Evolutionary conservation across 2,113 vertebrate species (phyloP).

Genomic region (Pongo abelii): DNA sequence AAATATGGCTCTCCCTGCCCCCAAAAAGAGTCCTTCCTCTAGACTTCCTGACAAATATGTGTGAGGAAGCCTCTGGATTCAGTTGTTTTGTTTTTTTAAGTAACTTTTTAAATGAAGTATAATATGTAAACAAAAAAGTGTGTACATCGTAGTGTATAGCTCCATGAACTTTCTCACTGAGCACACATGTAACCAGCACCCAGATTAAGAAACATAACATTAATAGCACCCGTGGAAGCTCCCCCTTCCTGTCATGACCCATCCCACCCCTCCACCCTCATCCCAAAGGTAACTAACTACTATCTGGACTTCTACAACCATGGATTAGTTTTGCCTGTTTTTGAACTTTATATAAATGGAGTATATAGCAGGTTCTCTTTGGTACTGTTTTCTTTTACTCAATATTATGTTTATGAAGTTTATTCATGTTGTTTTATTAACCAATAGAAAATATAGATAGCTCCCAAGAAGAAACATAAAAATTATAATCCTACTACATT

Average conservation of each 20-base stretch:
- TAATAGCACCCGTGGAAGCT: background rate
- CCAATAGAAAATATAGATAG: constrained; percentile 4
- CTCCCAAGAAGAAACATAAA: constrained; percentile 33
- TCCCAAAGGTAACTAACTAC: background rate
- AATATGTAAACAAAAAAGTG: background rate
- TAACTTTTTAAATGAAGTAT: background rate
- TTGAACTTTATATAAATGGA: constrained; percentile 7
- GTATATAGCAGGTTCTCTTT: background rate
- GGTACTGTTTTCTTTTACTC: background rate
- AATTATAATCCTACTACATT: background rate
- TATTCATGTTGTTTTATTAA: background rate
- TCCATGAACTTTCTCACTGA: background rate
- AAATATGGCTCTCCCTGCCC: background rate
- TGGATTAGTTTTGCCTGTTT: background rate
- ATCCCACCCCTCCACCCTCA: background rate
- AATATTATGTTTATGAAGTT: constrained; percentile 11
- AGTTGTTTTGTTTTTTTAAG: background rate
- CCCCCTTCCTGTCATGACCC: background rate
- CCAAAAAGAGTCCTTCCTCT: background rate
- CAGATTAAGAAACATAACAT: background rate
- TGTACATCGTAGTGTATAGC: background rate
- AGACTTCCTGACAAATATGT: background rate
- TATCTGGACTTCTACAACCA: background rate
- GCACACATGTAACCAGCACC: background rate
- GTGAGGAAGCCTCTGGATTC: background rate